These are phyloP conservation scores for Agelaius tricolor DNA, from an alignment of 2,113 vertebrate genomes.

Conservation along the genomic window DNA sequence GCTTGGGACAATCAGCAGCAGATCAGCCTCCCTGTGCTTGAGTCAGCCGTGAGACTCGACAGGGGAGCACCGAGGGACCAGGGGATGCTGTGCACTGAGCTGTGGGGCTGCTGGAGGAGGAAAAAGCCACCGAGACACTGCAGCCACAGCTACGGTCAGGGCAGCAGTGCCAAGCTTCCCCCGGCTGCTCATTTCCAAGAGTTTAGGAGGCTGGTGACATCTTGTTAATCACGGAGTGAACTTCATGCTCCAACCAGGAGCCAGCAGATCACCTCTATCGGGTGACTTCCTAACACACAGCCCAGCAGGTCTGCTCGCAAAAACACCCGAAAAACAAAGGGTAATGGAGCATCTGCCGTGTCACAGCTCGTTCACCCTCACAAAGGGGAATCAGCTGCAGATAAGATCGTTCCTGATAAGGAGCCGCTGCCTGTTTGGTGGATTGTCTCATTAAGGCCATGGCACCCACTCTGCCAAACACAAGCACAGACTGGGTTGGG, in stretches of 20 bases:
- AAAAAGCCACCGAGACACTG: background rate
- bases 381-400: background rate
- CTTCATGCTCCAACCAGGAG: background rate
- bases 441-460: background rate
- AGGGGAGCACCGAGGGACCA: background rate
- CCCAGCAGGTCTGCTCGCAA: background rate
- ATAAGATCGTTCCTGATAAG: background rate
- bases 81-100: background rate
- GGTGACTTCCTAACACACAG: background rate
- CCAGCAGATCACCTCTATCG: background rate
- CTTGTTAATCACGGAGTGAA: background rate
- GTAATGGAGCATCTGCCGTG: background rate
- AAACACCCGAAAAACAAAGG: background rate
- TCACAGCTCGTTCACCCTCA: background rate
- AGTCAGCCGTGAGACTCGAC: background rate
- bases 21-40: background rate
- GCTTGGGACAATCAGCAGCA: background rate
- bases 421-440: background rate
- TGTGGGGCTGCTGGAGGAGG: background rate
- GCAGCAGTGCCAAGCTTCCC: fast-evolving
- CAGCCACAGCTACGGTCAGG: background rate
- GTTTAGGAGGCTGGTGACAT: background rate
- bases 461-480: background rate
- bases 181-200: background rate
- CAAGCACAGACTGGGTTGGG: background rate